A percentile compares a stretch with the other conserved stretches of the same genome.
phyloP scores from a whole-genome alignment of 37 sponge, comb jelly and placozoan genomes.

The Beroe forskalii region DNA sequence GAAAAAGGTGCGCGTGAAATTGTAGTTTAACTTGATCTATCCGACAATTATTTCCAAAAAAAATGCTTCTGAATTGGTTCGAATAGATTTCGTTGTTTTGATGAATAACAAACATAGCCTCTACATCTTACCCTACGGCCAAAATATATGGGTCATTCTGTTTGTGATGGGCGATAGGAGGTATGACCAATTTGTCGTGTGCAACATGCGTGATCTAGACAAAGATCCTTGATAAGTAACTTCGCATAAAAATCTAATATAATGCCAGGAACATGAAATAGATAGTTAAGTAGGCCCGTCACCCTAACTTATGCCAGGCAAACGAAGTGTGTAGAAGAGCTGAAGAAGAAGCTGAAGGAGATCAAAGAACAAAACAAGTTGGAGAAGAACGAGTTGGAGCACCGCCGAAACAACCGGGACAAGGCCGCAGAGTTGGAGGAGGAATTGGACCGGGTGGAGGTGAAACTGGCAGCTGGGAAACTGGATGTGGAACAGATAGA shows the following conservation, averaged over 20 bases:
- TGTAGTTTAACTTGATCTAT: neutral
- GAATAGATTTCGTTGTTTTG: neutral
- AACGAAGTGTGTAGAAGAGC: constrained; percentile 8
- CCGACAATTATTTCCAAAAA: too few relatives aligned
- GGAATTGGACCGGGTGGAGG: constrained; percentile 10
- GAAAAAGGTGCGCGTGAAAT: constrained; percentile 64
- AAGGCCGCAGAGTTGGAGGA: constrained; percentile 75
- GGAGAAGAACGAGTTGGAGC: constrained; percentile 68
- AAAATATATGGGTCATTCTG: too few relatives aligned
- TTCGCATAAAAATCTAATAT: neutral
- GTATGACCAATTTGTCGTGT: too few relatives aligned
- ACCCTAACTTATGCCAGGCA: neutral
- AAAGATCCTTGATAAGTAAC: too few relatives aligned
- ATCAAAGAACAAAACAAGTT: constrained; percentile 57
- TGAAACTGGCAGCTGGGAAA: neutral
- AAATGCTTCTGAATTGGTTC: too few relatives aligned
- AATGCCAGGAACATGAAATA: neutral
- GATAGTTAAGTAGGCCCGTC: neutral
- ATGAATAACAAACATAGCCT: neutral
- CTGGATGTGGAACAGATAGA: neutral
- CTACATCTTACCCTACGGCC: too few relatives aligned
- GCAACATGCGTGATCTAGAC: too few relatives aligned
- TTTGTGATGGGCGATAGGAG: too few relatives aligned
- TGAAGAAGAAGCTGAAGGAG: constrained; percentile 20
- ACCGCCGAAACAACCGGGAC: constrained; percentile 73